phyloP scores from a whole-genome alignment of 2,113 vertebrate genomes.

The Heteronetta atricapilla region DNA sequence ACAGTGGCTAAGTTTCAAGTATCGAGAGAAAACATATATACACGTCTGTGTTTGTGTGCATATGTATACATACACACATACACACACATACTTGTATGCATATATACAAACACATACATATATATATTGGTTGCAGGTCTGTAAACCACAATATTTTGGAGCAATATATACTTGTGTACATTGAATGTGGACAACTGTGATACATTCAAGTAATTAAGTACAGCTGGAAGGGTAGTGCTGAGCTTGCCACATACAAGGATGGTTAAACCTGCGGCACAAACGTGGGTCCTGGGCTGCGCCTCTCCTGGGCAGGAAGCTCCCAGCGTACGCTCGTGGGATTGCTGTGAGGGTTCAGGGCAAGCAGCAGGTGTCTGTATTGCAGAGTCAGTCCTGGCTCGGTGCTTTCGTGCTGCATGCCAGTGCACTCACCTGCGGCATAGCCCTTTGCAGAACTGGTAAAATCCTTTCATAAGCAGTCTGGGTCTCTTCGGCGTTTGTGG shows the following conservation, averaged over 20 bases:
- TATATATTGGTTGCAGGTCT: slow-evolving; percentile 28
- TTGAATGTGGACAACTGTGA: slow-evolving; percentile 15
- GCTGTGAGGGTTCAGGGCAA: background rate
- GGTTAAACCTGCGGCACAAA: background rate
- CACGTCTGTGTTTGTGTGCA: slow-evolving; percentile 50
- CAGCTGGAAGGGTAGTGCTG: slow-evolving; percentile 38
- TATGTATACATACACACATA: background rate
- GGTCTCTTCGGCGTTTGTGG: background rate
- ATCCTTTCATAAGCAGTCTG: background rate
- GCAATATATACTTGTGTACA: slow-evolving; percentile 16
- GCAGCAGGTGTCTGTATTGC: background rate
- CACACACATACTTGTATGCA: slow-evolving; percentile 26
- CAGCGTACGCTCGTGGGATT: background rate
- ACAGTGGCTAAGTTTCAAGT: slow-evolving; percentile 81
- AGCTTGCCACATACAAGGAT: background rate
- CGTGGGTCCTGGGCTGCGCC: background rate
- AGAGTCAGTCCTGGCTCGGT: background rate
- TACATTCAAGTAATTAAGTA: slow-evolving; percentile 62
- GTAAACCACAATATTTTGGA: slow-evolving; percentile 35
- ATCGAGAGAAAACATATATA: slow-evolving; percentile 65
- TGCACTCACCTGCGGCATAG: rapidly evolving
- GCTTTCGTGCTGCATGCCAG: background rate
- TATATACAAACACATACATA: slow-evolving; percentile 58
- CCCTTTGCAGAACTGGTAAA: background rate
- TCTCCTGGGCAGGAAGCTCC: background rate